Conservation (phyloP, 2,113 vertebrate species). For the Neogobius melanostomus region DNA sequence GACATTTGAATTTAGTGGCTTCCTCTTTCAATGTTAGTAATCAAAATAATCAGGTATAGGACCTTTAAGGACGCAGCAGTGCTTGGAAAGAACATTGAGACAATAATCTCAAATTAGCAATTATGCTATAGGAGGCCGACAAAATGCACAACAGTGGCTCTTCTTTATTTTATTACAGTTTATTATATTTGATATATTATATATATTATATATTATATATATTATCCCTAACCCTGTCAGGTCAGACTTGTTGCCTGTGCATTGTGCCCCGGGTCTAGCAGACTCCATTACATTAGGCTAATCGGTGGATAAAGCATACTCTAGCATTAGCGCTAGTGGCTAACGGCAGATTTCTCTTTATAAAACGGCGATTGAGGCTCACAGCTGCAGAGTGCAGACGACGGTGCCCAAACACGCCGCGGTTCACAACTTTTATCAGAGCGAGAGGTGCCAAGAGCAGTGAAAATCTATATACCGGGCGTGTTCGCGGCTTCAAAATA, state of each 20-base stretch:
- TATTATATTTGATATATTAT: no score
- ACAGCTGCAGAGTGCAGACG: conserved; percentile 43
- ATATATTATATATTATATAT: no score
- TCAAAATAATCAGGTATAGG: no score
- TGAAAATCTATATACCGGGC: background rate
- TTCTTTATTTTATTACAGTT: no score
- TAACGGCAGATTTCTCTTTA: conserved; percentile 71
- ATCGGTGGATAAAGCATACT: conserved; percentile 76
- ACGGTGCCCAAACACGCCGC: conserved; percentile 31
- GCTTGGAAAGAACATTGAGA: no score
- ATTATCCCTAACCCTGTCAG: background rate
- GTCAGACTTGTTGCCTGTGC: conserved; percentile 69
- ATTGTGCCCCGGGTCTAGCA: conserved; percentile 75
- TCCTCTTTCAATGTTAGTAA: no score
- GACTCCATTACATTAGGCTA: conserved; percentile 78
- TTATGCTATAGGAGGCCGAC: no score
- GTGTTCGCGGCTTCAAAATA: background rate
- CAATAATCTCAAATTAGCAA: no score
- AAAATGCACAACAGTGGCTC: no score
- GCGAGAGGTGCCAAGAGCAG: conserved; percentile 6
- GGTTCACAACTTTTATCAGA: conserved; percentile 46
- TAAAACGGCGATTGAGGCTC: conserved; percentile 51
- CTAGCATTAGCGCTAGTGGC: conserved; percentile 73
- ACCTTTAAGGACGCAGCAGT: no score
- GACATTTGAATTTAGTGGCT: no score